phyloP scores from a whole-genome alignment of 2,113 vertebrate genomes.

The Neodontobutis hainanensis region DNA sequence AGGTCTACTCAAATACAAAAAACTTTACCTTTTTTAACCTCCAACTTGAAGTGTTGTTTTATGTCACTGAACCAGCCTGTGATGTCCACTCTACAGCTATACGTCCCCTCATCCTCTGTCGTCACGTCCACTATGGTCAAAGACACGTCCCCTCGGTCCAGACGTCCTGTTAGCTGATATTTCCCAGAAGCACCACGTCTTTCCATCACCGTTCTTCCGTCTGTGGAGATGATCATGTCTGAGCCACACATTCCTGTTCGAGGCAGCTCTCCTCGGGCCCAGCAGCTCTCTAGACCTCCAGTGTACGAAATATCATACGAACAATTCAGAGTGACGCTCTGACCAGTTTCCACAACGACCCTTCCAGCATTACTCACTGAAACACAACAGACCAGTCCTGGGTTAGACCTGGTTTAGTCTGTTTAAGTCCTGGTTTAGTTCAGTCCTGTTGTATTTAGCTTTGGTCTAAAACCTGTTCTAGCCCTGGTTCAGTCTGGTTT shows the following conservation, averaged over 20 bases:
- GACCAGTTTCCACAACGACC: not conserved
- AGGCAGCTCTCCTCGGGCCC: not conserved
- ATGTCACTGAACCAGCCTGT: not conserved
- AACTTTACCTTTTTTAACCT: not conserved
- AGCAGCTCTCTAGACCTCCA: not conserved
- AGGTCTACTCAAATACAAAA: too few species aligned
- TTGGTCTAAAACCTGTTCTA: not conserved
- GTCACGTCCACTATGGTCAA: not conserved
- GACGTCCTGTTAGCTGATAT: not conserved
- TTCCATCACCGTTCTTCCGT: not conserved
- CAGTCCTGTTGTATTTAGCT: not conserved
- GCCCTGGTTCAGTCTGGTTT: not conserved
- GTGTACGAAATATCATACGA: not conserved
- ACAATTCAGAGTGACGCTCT: not conserved
- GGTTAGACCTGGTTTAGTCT: not conserved
- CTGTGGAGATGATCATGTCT: not conserved
- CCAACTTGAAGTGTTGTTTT: not conserved
- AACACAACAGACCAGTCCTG: not conserved
- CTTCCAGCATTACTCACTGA: not conserved
- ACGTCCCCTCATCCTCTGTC: not conserved
- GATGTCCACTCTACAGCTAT: not conserved
- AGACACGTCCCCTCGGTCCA: not conserved
- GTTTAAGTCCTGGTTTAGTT: not conserved
- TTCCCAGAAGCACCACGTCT: not conserved
- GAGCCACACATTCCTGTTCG: not conserved